These are phyloP conservation scores for Ptiloglossa arizonensis DNA, from an alignment of 1,140 invertebrate genomes.

Conservation along the genomic window DNA sequence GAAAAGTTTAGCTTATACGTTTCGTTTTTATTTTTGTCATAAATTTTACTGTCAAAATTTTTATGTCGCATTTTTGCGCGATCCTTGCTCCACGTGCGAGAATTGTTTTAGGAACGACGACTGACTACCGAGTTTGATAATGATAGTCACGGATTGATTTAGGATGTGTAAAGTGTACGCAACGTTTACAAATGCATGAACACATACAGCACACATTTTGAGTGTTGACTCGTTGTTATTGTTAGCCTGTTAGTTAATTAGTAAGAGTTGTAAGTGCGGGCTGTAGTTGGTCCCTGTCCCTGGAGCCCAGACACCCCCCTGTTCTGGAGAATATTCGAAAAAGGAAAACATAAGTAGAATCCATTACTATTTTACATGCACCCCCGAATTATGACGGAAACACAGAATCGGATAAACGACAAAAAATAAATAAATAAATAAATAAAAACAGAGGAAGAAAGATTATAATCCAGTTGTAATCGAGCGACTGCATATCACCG, in stretches of 20 bases:
- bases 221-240: conserved; percentile 83
- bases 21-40: conserved; percentile 16
- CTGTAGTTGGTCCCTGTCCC: conserved; percentile 82
- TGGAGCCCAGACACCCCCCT: conserved; percentile 81
- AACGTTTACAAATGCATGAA: conserved; percentile 77
- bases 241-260: conserved; percentile 83
- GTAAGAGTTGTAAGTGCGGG: conserved; percentile 82
- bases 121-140: conserved; percentile 79
- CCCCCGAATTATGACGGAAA: conserved; percentile 68
- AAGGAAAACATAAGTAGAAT: conserved; percentile 67
- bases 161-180: conserved; percentile 75
- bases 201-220: conserved; percentile 79
- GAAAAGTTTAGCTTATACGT: conserved; percentile 46
- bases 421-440: conserved; percentile 51
- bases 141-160: conserved; percentile 80
- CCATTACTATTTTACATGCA: conserved; percentile 72
- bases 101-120: conserved; percentile 58
- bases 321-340: conserved; percentile 80
- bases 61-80: conserved; percentile 12
- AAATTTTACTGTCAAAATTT: conserved; percentile 43
- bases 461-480: conserved; percentile 62
- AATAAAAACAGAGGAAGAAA: conserved; percentile 57
- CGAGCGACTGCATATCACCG: conserved; percentile 68
- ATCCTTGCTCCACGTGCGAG: not conserved
- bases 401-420: conserved; percentile 54